A percentile compares a stretch with the other conserved stretches of the same genome.
Evolutionary conservation across 64 coral and sea anemone genomes (phyloP).

Genomic region (Cladopsammia gracilis): DNA sequence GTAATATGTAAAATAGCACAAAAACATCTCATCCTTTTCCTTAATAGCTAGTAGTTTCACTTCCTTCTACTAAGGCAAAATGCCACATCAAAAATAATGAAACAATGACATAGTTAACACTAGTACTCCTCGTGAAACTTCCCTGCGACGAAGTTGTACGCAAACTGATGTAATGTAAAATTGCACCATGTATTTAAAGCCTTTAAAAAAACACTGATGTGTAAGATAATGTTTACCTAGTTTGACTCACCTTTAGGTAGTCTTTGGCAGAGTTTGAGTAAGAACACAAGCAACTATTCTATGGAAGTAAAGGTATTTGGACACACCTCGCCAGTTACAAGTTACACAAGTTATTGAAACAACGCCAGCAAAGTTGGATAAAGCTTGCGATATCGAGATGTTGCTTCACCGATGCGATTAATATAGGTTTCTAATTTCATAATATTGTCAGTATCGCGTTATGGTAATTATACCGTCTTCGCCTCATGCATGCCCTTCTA

Average conservation of each 20-base stretch:
- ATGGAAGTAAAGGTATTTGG: background rate
- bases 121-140: background rate
- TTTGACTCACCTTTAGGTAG: background rate
- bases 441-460: slow-evolving; percentile 8
- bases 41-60: no score
- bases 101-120: background rate
- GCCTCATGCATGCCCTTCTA: slow-evolving; percentile 1
- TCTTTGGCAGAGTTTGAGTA: background rate
- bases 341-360: background rate
- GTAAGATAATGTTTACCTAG: background rate
- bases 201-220: background rate
- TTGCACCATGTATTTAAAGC: background rate
- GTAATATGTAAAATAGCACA: no score
- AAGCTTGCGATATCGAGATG: background rate
- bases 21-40: no score
- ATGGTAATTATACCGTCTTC: slow-evolving; percentile 7
- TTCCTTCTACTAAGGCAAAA: no score
- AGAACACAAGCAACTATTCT: background rate
- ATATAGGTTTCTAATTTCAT: slow-evolving; percentile 54
- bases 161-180: background rate
- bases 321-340: background rate
- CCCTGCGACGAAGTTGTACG: background rate
- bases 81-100: slow-evolving; percentile 2
- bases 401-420: background rate
- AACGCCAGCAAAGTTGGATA: background rate